Base-by-base conservation (phyloP, 2,888 invertebrate genomes). In the Tanaodytes sp. region DNA sequence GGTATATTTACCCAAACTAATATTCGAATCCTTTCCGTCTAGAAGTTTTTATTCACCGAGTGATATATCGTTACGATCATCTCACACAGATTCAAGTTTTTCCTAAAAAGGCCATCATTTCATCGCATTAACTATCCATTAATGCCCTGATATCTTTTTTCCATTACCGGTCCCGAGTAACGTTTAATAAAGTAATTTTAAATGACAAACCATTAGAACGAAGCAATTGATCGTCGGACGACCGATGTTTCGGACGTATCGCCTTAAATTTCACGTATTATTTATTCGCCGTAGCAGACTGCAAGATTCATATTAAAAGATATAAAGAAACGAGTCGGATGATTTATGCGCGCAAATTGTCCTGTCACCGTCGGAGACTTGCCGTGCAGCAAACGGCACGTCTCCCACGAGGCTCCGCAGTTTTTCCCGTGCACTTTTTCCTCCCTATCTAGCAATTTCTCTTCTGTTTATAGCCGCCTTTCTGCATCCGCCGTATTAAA, bases 291-390 rank as follows among this genome's bases (percentile, higher is more conserved):
- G 71, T 30, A 64, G 58, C 71, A 68, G 71, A 55, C 73, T 71
- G 65, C 51, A 62, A 72, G 76, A 80, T 81, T 82, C 80, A 81
- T 83, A 82, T 83, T 83, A 82, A 82, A 77, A 77, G 82, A 83
- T 80, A 82, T 80, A 80, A 82, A 83, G 82, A 83, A 83, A 80
- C 77, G 76, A 75, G 76, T 61, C 63, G 66, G 78, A 75, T 82
- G 82, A 83, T 84, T 83, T 84, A 83, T 83, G 82, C 77, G 82
- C 81, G 76, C 82, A 82, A 82, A 84, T 84, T 83, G 81, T 83
- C 77, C 81, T 81, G 82, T 82, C 83, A 79, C 76, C 74, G 73
- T 67, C 71, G 31, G 61, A 51, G 59, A 71, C 59, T 65, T 55
- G 48, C 64, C 15, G 63, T 64, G 64, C 61, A 68, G 67, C 67